Conservation (phyloP, 2,888 invertebrate genomes). For the Portevinia maculata region DNA sequence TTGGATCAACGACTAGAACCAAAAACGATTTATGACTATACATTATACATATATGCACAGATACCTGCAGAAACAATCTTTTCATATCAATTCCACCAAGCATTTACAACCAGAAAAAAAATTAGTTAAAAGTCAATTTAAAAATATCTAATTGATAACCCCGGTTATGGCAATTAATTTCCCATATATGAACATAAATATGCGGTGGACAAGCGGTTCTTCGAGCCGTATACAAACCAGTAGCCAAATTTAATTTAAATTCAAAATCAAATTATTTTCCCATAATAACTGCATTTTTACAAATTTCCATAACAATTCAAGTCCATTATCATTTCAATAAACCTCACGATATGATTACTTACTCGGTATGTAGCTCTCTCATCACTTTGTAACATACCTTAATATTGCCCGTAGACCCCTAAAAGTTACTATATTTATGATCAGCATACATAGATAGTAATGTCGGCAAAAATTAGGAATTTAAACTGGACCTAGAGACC, state of each 20-base stretch:
- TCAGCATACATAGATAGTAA: no score
- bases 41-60: no score
- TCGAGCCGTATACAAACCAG: conserved; percentile 22
- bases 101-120: no score
- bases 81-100: no score
- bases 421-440: no score
- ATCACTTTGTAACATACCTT: no score
- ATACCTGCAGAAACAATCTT: no score
- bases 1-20: no score
- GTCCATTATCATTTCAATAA: conserved; percentile 3
- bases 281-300: conserved; percentile 8
- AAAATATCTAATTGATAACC: not conserved
- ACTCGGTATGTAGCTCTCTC: conserved; percentile 6
- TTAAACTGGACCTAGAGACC: no score
- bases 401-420: no score
- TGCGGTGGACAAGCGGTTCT: conserved; percentile 1
- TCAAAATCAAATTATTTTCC: conserved; percentile 17
- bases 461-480: no score
- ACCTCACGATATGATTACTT: conserved; percentile 35
- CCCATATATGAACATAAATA: conserved; percentile 24
- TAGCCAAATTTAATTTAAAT: not conserved
- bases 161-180: conserved; percentile 16
- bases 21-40: no score
- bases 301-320: conserved; percentile 33
- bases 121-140: not conserved